Conservation (phyloP, 2,888 invertebrate genomes). For the Galerucella pusilla region DNA sequence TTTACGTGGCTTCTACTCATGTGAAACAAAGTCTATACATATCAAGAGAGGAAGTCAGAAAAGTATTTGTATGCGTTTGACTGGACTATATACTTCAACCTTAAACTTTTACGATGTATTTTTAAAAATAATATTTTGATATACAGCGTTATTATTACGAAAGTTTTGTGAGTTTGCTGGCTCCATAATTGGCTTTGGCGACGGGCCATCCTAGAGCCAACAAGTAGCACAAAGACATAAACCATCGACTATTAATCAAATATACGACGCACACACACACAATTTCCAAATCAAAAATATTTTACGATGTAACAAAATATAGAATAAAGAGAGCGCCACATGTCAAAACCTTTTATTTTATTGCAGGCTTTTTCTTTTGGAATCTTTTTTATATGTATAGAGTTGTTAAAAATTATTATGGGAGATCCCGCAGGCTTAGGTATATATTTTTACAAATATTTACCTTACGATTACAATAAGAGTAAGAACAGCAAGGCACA, state of each 20-base stretch:
- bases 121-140: conserved; percentile 23
- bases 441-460: neutral
- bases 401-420: conserved; percentile 14
- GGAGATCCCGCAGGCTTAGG: conserved; percentile 3
- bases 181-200: conserved; percentile 34
- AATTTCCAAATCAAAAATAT: conserved; percentile 28
- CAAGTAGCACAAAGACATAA: conserved; percentile 31
- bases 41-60: no score
- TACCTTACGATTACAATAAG: neutral
- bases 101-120: conserved; percentile 1
- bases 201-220: conserved; percentile 28
- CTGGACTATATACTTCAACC: neutral
- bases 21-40: no score
- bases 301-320: conserved; percentile 19
- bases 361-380: neutral
- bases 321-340: conserved; percentile 17
- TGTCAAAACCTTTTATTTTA: conserved; percentile 16
- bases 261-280: conserved; percentile 8
- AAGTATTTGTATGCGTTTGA: neutral
- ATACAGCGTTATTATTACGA: conserved; percentile 26
- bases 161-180: conserved; percentile 27
- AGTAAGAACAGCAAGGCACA: neutral
- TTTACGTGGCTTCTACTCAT: no score
- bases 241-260: conserved; percentile 23
- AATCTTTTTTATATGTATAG: neutral